phyloP scores from a whole-genome alignment of 2,797 vertebrate genomes.

The Balearica regulorum region DNA sequence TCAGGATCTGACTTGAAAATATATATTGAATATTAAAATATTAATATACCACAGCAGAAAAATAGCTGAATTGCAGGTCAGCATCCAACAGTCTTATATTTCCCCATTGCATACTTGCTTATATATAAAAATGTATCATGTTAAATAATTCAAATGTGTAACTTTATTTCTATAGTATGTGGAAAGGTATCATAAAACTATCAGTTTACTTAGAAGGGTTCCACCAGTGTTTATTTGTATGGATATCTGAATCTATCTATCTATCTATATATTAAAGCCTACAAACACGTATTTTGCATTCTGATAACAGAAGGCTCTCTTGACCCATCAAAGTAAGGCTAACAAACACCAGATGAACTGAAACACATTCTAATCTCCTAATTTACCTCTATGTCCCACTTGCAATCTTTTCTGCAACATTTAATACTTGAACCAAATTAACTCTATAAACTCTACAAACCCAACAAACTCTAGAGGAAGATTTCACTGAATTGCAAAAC shows the following conservation, averaged over 20 bases:
- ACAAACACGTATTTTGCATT: slow-evolving; percentile 1
- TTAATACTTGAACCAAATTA: slow-evolving; percentile 45
- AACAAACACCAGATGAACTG: slow-evolving; percentile 52
- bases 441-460: not conserved
- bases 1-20: slow-evolving; percentile 17
- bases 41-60: slow-evolving; percentile 30
- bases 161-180: not conserved
- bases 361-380: slow-evolving; percentile 30
- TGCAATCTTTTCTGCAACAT: slow-evolving; percentile 34
- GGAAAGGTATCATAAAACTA: not conserved
- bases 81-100: not conserved
- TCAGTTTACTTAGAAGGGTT: not conserved
- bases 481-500: slow-evolving; percentile 44
- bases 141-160: slow-evolving; percentile 41
- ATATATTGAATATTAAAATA: slow-evolving; percentile 43
- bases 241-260: slow-evolving; percentile 20
- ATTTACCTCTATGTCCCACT: slow-evolving; percentile 8
- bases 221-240: slow-evolving; percentile 5
- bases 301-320: not conserved
- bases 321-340: not conserved
- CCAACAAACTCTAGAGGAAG: not conserved
- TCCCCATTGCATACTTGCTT: not conserved
- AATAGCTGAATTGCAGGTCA: slow-evolving; percentile 36
- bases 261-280: slow-evolving; percentile 19
- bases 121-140: not conserved